Percentiles rank a stretch among this genome's conserved stretches.
These are phyloP conservation scores for Xiphydria camelus DNA, from an alignment of 2,888 invertebrate genomes.

Conservation along the genomic window DNA sequence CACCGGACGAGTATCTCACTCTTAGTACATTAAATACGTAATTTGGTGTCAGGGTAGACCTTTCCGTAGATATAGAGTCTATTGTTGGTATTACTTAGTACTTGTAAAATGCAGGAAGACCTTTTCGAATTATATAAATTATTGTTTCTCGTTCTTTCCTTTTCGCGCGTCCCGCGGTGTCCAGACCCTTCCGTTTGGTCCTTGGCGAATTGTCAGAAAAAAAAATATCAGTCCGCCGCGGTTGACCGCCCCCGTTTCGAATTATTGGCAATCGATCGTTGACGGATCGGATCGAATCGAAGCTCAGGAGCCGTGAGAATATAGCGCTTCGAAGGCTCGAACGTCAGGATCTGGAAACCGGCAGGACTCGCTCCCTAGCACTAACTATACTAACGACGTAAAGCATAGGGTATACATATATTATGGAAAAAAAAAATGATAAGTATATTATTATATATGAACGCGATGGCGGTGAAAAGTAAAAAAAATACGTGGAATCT, in stretches of 20 bases:
- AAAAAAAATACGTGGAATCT: conserved; percentile 23
- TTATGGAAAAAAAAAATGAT: conserved; percentile 14
- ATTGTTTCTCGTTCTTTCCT: conserved; percentile 30
- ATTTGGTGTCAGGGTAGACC: conserved; percentile 84
- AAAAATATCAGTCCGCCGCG: no score
- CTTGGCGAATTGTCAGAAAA: no score
- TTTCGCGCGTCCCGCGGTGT: conserved; percentile 5
- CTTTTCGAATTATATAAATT: conserved; percentile 31
- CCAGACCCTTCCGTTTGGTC: conserved; percentile 1
- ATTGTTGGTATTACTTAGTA: conserved; percentile 52
- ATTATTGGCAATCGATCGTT: no score
- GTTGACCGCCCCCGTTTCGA: no score
- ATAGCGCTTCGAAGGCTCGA: no score
- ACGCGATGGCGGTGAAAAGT: no score
- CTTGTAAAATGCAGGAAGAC: conserved; percentile 19
- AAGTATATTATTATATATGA: conserved; percentile 27
- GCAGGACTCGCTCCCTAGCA: no score
- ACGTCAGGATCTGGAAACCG: no score
- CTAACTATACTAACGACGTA: conserved; percentile 35
- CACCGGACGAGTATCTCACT: conserved; percentile 63
- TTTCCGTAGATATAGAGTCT: conserved; percentile 54
- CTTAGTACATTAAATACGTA: conserved; percentile 81
- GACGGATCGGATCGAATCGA: no score
- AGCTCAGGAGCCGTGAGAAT: no score
- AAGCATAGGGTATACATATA: conserved; percentile 19